These are phyloP conservation scores for Oophaga pumilio DNA, from an alignment of 2,113 vertebrate genomes.

Conservation along the genomic window DNA sequence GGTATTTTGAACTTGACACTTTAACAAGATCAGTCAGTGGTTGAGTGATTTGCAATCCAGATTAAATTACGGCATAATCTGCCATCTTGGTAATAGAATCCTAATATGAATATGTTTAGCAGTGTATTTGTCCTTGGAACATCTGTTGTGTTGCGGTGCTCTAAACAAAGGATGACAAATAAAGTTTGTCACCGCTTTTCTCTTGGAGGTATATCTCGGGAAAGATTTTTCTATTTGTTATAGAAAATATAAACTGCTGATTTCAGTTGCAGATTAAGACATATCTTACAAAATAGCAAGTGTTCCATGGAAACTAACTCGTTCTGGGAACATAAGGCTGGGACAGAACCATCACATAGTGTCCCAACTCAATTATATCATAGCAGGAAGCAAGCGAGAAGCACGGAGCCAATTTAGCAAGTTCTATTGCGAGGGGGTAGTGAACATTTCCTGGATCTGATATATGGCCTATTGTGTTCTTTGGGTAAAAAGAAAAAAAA, in stretches of 20 bases:
- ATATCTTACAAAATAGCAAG: neutral
- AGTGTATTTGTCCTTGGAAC: conserved; percentile 38
- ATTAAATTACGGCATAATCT: conserved; percentile 43
- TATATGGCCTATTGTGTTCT: neutral
- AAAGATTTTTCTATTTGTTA: conserved; percentile 25
- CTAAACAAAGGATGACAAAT: conserved; percentile 44
- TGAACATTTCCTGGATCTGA: neutral
- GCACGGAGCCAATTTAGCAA: neutral
- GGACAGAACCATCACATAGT: neutral
- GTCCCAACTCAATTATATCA: conserved; percentile 6
- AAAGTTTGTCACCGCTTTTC: conserved; percentile 21
- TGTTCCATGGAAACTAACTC: neutral
- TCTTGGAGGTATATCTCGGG: conserved; percentile 21
- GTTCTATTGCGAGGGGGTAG: neutral
- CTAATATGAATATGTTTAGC: conserved; percentile 45
- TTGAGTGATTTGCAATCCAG: conserved; percentile 18
- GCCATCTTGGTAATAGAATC: conserved; percentile 11
- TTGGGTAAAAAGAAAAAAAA: neutral
- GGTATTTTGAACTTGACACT: neutral
- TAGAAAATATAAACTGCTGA: neutral
- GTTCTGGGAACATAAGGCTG: neutral
- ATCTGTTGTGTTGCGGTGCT: conserved; percentile 33
- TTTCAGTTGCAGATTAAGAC: neutral
- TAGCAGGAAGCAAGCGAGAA: neutral
- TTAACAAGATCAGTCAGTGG: conserved; percentile 9